Percentiles rank a stretch among this genome's conserved stretches.
These are phyloP conservation scores for Liasis olivaceus DNA, from an alignment of 2,797 vertebrate genomes.

Conservation along the genomic window DNA sequence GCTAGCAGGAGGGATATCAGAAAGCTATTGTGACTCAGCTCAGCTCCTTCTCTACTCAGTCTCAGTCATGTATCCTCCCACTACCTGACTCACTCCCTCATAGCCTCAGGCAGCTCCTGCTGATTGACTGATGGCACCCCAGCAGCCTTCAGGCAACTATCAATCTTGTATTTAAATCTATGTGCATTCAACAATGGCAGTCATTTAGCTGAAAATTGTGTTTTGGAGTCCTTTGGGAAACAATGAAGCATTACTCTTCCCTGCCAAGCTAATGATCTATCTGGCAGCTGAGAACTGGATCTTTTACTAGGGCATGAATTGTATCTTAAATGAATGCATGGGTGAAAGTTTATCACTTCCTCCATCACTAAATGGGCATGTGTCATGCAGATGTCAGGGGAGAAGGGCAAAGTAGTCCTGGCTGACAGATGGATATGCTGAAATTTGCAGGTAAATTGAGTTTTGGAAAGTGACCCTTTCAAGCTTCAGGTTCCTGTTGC, in stretches of 20 bases:
- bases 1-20: background rate
- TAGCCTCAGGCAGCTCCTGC: conserved; percentile 21
- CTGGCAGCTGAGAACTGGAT: background rate
- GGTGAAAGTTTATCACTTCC: background rate
- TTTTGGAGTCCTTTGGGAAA: conserved; percentile 14
- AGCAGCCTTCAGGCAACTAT: conserved; percentile 31
- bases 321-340: background rate
- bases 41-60: background rate
- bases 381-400: background rate
- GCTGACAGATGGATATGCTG: background rate
- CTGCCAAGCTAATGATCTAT: background rate
- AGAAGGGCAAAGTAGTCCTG: background rate
- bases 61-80: conserved; percentile 9
- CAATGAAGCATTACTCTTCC: background rate
- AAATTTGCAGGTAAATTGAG: background rate
- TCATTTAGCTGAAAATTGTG: conserved; percentile 21
- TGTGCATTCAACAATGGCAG: conserved; percentile 21
- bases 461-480: background rate
- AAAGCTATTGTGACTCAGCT: background rate
- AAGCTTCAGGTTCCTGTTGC: background rate
- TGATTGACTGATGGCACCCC: conserved; percentile 16
- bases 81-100: conserved; percentile 14
- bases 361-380: background rate
- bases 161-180: conserved; percentile 31
- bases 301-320: background rate